Conservation (phyloP, 2,113 vertebrate species). For the Myrmecophaga tridactyla region DNA sequence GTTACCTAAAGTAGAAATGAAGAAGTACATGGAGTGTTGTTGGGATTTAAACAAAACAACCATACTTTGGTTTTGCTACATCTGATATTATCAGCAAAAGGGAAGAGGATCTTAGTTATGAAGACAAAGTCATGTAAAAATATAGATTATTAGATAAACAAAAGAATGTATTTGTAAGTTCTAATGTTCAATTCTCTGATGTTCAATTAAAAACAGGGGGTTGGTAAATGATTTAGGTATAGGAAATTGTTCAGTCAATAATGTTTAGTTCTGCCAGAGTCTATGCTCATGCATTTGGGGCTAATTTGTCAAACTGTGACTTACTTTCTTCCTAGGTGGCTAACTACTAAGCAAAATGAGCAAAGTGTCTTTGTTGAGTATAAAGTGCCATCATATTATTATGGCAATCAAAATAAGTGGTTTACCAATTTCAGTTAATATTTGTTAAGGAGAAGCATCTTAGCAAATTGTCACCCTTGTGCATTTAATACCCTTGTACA, state of each 20-base stretch:
- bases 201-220: not conserved
- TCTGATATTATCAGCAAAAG: not conserved
- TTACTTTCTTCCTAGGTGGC: conserved; percentile 4
- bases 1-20: not conserved
- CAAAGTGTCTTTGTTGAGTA: not conserved
- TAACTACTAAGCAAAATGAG: not conserved
- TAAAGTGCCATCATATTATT: not conserved
- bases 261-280: not conserved
- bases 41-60: not conserved
- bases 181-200: not conserved
- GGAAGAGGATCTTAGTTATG: not conserved
- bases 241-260: not conserved
- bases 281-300: not conserved
- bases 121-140: not conserved
- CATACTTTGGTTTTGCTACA: not conserved
- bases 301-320: not conserved
- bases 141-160: not conserved
- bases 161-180: not conserved
- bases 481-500: not conserved
- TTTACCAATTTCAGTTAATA: not conserved
- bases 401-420: not conserved
- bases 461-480: not conserved
- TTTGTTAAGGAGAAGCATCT: not conserved
- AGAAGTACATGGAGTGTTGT: not conserved
- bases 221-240: not conserved